Evolutionary conservation across 2,797 vertebrate genomes (phyloP).

Genomic region (Artibeus jamaicensis): DNA sequence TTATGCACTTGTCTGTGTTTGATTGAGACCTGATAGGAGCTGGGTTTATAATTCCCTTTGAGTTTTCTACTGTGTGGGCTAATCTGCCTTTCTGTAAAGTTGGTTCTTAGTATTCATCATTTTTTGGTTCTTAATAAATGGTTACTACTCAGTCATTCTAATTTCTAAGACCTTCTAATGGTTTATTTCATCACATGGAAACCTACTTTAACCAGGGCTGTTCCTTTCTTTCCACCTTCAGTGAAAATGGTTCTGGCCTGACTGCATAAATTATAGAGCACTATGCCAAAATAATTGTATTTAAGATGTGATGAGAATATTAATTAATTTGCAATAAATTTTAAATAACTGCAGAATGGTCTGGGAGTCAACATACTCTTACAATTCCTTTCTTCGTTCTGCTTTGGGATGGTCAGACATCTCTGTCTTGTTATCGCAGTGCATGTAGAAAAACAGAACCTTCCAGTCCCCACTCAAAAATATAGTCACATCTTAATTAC

Average conservation of each 20-base stretch:
- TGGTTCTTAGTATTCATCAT: background rate
- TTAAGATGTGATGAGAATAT: constrained; percentile 23
- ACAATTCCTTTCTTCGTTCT: background rate
- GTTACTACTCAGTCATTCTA: background rate
- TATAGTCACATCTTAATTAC: background rate
- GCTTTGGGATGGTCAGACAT: background rate
- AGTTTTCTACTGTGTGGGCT: background rate
- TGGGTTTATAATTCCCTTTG: background rate
- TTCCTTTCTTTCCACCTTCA: constrained; percentile 6
- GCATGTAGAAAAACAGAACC: background rate
- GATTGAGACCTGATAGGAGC: background rate
- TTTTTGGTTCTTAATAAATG: constrained; percentile 7
- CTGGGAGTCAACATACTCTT: background rate
- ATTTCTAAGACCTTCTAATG: background rate
- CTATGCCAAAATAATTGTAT: background rate
- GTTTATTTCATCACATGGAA: background rate
- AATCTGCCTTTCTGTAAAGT: background rate
- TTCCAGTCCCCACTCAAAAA: background rate
- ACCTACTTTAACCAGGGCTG: background rate
- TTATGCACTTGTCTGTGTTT: background rate
- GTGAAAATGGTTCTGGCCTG: background rate
- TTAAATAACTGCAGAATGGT: constrained; percentile 21
- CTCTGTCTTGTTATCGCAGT: background rate
- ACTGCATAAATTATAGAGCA: background rate
- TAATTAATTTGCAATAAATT: background rate